These are phyloP conservation scores for Tachycineta bicolor DNA, from an alignment of 2,113 vertebrate genomes.

Conservation along the genomic window DNA sequence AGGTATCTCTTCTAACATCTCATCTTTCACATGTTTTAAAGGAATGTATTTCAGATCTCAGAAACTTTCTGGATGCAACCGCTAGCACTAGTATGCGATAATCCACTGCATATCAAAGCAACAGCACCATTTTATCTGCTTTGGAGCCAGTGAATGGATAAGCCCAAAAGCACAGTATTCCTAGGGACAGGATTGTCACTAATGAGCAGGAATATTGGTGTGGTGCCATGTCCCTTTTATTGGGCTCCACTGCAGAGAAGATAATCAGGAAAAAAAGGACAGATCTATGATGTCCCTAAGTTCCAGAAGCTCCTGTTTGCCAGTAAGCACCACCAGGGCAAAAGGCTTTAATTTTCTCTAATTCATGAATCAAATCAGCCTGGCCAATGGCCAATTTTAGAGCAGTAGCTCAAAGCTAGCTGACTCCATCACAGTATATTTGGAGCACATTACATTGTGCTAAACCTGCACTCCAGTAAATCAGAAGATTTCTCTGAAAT, in stretches of 20 bases:
- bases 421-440: background rate
- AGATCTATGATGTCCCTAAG: background rate
- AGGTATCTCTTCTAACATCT: background rate
- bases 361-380: background rate
- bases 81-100: background rate
- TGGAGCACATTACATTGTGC: fast-evolving
- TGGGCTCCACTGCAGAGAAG: background rate
- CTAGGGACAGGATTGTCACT: background rate
- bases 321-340: background rate
- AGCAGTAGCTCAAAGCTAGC: background rate
- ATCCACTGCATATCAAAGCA: background rate
- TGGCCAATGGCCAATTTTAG: background rate
- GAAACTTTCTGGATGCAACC: background rate
- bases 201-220: background rate
- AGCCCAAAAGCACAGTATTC: background rate
- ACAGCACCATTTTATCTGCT: background rate
- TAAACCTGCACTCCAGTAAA: background rate
- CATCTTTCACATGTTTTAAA: background rate
- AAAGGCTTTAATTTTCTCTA: conserved; percentile 2
- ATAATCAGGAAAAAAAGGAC: background rate
- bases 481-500: background rate
- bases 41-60: background rate
- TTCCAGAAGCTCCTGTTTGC: background rate
- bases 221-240: background rate
- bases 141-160: background rate